phyloP scores from a whole-genome alignment of 1,140 invertebrate species.

The Papilio polytes region DNA sequence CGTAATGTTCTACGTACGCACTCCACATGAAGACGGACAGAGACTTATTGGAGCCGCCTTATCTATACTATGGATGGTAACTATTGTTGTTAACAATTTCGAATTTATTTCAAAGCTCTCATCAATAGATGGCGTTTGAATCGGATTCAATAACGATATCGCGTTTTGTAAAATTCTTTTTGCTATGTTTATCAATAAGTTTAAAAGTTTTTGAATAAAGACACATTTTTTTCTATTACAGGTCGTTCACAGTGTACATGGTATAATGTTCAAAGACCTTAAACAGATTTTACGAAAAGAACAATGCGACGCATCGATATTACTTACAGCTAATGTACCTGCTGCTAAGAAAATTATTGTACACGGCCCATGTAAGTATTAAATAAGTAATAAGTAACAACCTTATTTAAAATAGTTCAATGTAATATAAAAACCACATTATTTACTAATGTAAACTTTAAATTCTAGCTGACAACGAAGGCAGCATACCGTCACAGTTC shows the following conservation, averaged over 20 bases:
- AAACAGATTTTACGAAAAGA: slow-evolving; percentile 99
- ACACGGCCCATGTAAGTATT: slow-evolving; percentile 90
- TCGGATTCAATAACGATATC: background rate
- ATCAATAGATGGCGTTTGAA: background rate
- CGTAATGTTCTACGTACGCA: slow-evolving; percentile 99
- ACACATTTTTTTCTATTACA: slow-evolving; percentile 61
- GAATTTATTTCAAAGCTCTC: too few relatives aligned
- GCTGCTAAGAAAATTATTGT: slow-evolving; percentile 99
- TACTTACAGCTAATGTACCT: slow-evolving; percentile 99
- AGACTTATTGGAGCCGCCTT: slow-evolving; percentile 96
- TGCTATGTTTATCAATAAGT: background rate
- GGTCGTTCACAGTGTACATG: slow-evolving; percentile 98
- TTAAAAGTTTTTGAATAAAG: slow-evolving; percentile 25
- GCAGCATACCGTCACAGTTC: slow-evolving; percentile 98
- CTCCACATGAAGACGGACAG: slow-evolving; percentile 96
- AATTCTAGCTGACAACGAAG: slow-evolving; percentile 91
- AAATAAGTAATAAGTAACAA: background rate
- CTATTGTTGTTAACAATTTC: slow-evolving; percentile 22
- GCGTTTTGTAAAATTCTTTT: background rate
- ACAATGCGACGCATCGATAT: slow-evolving; percentile 98
- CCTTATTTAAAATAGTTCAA: too few relatives aligned
- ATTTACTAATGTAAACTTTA: slow-evolving; percentile 32
- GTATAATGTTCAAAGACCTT: slow-evolving; percentile 99
- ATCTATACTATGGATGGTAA: slow-evolving; percentile 98
- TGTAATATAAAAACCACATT: background rate